These are phyloP conservation scores for Ammodytes marinus DNA, from an alignment of 2,113 vertebrate species.

Conservation along the genomic window DNA sequence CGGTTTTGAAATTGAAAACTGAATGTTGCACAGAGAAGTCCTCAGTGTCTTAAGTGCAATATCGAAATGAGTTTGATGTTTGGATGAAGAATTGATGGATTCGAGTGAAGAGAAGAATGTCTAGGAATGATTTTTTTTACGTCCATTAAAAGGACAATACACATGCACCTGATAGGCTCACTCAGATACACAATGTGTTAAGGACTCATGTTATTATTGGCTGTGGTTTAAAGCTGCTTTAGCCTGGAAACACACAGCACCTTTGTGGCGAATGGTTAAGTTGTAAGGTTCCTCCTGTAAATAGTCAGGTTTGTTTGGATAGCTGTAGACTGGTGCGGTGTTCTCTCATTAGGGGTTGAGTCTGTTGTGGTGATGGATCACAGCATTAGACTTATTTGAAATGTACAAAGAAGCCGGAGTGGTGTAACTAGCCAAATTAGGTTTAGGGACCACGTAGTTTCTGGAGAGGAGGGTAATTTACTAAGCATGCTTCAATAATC, in stretches of 20 bases:
- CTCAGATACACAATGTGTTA: neutral
- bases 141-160: neutral
- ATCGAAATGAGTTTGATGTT: neutral
- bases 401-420: neutral
- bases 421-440: neutral
- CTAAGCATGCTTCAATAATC: constrained; percentile 5
- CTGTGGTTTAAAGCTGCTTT: constrained; percentile 12
- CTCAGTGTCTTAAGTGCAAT: neutral
- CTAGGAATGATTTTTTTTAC: neutral
- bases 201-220: neutral
- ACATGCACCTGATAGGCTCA: neutral
- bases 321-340: neutral
- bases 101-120: neutral
- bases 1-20: neutral
- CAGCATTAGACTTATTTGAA: neutral
- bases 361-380: neutral
- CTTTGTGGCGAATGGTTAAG: neutral
- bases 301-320: neutral
- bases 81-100: neutral
- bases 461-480: neutral
- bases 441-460: neutral
- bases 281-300: neutral
- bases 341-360: neutral
- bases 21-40: neutral
- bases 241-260: too few relatives aligned